A percentile compares a stretch with the other conserved stretches of the same genome.
Evolutionary conservation across 2,797 vertebrate species (phyloP).

Genomic region (Martes flavigula): DNA sequence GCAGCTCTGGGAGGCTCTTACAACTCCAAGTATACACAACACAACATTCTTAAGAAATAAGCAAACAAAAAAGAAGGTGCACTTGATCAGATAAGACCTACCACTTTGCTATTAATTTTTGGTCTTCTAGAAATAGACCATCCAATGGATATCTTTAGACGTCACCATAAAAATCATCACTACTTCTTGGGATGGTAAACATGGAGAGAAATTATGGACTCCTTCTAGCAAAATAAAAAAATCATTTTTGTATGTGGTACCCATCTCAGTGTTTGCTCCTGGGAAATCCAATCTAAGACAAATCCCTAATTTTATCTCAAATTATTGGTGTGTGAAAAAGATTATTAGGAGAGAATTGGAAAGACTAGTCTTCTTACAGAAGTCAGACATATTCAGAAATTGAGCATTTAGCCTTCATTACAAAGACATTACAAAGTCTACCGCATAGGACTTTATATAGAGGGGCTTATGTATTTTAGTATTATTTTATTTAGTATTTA

Average conservation of each 20-base stretch:
- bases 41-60: neutral
- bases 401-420: neutral
- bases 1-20: neutral
- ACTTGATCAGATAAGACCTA: neutral
- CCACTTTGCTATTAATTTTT: neutral
- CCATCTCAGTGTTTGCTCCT: neutral
- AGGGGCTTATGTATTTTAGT: neutral
- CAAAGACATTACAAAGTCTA: neutral
- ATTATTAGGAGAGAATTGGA: neutral
- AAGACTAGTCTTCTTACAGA: neutral
- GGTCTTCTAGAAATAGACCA: neutral
- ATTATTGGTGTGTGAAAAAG: neutral
- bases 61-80: neutral
- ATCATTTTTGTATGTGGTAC: neutral
- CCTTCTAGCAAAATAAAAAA: neutral
- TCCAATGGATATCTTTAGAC: neutral
- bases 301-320: neutral
- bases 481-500: neutral
- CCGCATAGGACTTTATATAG: neutral
- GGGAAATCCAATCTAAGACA: neutral
- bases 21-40: neutral
- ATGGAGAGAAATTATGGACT: neutral
- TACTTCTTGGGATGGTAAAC: neutral
- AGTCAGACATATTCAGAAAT: neutral
- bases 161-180: neutral